Conservation (phyloP, 2,888 invertebrate species). For the Xestoiulus laeticollis region DNA sequence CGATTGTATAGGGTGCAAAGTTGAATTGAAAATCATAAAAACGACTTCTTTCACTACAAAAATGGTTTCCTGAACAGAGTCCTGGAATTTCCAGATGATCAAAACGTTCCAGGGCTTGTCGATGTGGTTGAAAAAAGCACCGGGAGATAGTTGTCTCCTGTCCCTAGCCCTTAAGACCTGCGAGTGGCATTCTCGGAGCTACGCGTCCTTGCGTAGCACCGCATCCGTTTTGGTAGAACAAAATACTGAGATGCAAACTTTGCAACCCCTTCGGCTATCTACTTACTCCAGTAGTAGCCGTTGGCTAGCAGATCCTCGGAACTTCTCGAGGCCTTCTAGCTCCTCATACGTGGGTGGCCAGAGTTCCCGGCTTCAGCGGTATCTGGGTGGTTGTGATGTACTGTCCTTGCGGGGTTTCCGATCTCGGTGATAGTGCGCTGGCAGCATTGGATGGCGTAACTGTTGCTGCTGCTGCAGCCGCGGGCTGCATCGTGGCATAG, state of each 20-base stretch:
- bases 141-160: background rate
- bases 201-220: background rate
- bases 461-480: slow-evolving; percentile 58
- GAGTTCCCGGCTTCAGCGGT: slow-evolving; percentile 71
- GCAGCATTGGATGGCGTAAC: slow-evolving; percentile 53
- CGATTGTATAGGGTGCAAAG: too few species aligned
- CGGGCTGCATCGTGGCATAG: slow-evolving; percentile 58
- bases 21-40: too few species aligned
- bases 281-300: background rate
- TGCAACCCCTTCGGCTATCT: background rate
- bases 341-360: slow-evolving; percentile 74
- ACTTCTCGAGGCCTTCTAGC: background rate
- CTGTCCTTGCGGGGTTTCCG: slow-evolving; percentile 64
- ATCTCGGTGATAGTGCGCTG: slow-evolving; percentile 58
- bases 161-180: background rate
- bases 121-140: background rate
- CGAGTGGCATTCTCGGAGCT: background rate
- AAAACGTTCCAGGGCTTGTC: background rate
- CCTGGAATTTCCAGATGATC: background rate
- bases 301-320: background rate
- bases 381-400: slow-evolving; percentile 69
- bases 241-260: slow-evolving; percentile 41
- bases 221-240: slow-evolving; percentile 43
- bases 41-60: too few species aligned
- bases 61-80: background rate